These are phyloP conservation scores for Gymnogyps californianus DNA, from an alignment of 2,113 vertebrate species.

Conservation along the genomic window DNA sequence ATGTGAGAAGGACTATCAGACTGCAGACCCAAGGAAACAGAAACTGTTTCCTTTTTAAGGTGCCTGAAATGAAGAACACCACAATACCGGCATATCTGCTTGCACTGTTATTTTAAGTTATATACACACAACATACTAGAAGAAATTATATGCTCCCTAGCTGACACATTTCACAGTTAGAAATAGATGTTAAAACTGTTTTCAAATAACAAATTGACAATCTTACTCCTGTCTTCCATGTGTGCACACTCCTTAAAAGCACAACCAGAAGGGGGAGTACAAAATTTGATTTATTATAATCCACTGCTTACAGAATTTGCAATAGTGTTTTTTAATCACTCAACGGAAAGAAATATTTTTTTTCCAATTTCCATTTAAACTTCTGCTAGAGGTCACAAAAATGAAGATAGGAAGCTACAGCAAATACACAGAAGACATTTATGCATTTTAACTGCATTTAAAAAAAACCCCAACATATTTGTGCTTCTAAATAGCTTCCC, in stretches of 20 bases:
- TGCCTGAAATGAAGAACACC: not conserved
- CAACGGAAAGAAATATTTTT: not conserved
- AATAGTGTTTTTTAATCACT: constrained; percentile 45
- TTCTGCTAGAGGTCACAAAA: constrained; percentile 30
- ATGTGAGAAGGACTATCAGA: not conserved
- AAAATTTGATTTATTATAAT: constrained; percentile 48
- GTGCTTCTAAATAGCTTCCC: constrained; percentile 17
- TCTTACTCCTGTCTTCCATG: constrained; percentile 20
- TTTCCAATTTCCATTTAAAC: constrained; percentile 21
- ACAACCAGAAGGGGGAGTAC: not conserved
- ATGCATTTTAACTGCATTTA: not conserved
- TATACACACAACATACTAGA: constrained; percentile 45
- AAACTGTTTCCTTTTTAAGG: not conserved
- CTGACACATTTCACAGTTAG: constrained; percentile 69
- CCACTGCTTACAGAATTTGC: not conserved
- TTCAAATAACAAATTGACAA: constrained; percentile 65
- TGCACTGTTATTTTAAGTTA: constrained; percentile 67
- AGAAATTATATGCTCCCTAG: constrained; percentile 60
- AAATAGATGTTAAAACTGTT: constrained; percentile 71
- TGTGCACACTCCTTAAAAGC: constrained; percentile 16
- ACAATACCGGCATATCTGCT: not conserved
- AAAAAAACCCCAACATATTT: not conserved
- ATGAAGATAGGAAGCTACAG: not conserved
- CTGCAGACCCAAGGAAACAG: not conserved
- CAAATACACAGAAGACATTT: not conserved